Base-by-base conservation (phyloP, 2,888 invertebrate genomes). In the Didymodactylos carnosus region DNA sequence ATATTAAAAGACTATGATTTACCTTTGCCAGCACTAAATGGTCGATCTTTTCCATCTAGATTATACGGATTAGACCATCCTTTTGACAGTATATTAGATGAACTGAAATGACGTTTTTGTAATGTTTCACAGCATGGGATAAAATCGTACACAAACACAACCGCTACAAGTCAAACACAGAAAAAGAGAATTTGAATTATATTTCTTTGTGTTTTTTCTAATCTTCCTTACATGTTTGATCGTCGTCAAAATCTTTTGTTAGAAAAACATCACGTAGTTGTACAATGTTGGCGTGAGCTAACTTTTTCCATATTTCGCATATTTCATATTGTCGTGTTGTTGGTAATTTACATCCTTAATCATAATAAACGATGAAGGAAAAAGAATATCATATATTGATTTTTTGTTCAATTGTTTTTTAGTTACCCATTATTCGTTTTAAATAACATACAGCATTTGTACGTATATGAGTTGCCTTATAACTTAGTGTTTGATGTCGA, bases 61-160 rank as follows among this genome's bases (percentile, higher is more conserved):
- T 77, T 78, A 76, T 79, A 81, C 13, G 79, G 79, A 69, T 77
- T 79, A 71, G 78, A 78, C 76, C 79, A 81, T 69, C 81, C 81
- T 76, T 81, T 82, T 70, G 80, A 51, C 40, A 76, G 72, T 49
- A 77, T 76, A 23, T 77, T 75, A 4, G 79, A 78, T 35, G 78
- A 77, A 75, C 80, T 81, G 81, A 95, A 90, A 85, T 92, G 93
- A 81, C 91, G 90, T 78, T 87, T 87, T 85, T 92, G 86, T 78
- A 98, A 84, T 0, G 94, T 94, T 81, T 90, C 90, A 75, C 92
- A 90, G 73, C 90, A 89, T 39, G 95, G 91, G 86, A 92, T 91
- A 85, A 91, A 97, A 82, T 94, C 93, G 84, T 95, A 97, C 73
- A 94, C 92, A 84, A 97, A 90, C 79, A 97, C 88, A 87, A 95